Conservation (phyloP, 2,797 vertebrate species). For the Malacoctenus gilli region DNA sequence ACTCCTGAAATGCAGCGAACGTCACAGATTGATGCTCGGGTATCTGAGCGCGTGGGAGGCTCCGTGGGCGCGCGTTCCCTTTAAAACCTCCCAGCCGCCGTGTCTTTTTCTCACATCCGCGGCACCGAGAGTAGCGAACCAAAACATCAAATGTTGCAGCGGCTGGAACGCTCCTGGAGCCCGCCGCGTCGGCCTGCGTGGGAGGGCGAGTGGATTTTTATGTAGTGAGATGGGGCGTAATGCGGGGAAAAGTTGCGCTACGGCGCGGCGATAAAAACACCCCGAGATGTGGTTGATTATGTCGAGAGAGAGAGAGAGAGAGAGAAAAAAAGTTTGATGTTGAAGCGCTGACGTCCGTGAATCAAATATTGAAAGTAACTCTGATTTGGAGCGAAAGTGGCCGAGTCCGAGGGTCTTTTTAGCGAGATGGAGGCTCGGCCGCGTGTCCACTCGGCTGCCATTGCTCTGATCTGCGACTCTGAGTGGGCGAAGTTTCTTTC, state of each 20-base stretch:
- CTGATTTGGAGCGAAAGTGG: no score
- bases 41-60: constrained; percentile 65
- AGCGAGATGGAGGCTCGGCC: no score
- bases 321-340: constrained; percentile 24
- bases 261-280: constrained; percentile 59
- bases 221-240: constrained; percentile 42
- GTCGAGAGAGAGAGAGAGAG: constrained; percentile 40
- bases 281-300: constrained; percentile 59
- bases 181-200: constrained; percentile 45
- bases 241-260: constrained; percentile 40
- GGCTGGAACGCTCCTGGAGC: constrained; percentile 56
- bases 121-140: constrained; percentile 55
- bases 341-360: constrained; percentile 17
- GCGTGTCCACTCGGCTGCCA: no score
- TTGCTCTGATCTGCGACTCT: no score
- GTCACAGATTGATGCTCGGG: constrained; percentile 61
- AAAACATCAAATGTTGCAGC: constrained; percentile 67
- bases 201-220: constrained; percentile 66
- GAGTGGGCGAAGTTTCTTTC: no score
- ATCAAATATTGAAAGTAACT: no score
- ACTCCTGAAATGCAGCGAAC: constrained; percentile 59
- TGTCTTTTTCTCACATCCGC: constrained; percentile 64
- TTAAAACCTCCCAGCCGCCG: constrained; percentile 56
- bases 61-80: constrained; percentile 54
- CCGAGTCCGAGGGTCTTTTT: no score